Conservation (phyloP, 2,797 vertebrate genomes). For the Acanthopagrus latus region DNA sequence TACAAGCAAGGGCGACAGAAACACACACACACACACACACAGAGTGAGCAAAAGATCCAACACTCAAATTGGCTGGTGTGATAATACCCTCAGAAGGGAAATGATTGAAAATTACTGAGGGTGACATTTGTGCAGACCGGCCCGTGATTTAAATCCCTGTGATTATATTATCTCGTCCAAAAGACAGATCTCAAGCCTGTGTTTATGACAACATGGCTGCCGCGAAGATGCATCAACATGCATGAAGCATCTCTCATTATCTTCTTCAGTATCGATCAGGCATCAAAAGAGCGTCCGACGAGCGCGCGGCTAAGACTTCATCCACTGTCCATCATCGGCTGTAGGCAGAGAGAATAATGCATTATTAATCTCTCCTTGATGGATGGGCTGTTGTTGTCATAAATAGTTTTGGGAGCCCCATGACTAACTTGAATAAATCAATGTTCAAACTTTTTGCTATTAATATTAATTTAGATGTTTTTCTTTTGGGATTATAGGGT, state of each 20-base stretch:
- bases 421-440: conserved; percentile 62
- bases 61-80: conserved; percentile 46
- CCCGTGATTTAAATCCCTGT: conserved; percentile 44
- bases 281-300: conserved; percentile 61
- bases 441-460: conserved; percentile 45
- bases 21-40: conserved; percentile 6
- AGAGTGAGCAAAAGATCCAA: conserved; percentile 35
- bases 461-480: conserved; percentile 49
- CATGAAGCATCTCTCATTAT: conserved; percentile 64
- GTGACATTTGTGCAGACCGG: conserved; percentile 49
- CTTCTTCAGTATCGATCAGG: conserved; percentile 66
- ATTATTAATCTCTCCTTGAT: conserved; percentile 73
- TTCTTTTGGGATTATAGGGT: conserved; percentile 5
- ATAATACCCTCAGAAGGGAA: conserved; percentile 52
- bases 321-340: conserved; percentile 61
- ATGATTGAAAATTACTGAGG: conserved; percentile 57
- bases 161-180: conserved; percentile 48
- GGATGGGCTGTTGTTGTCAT: conserved; percentile 69
- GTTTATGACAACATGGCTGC: conserved; percentile 36
- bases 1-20: conserved; percentile 6
- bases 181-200: conserved; percentile 43
- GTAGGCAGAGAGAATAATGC: conserved; percentile 46
- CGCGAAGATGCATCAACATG: conserved; percentile 45
- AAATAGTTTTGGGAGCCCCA: conserved; percentile 66
- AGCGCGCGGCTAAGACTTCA: conserved; percentile 46